These are phyloP conservation scores for Lithobius niger DNA, from an alignment of 1,140 invertebrate genomes.

Conservation along the genomic window DNA sequence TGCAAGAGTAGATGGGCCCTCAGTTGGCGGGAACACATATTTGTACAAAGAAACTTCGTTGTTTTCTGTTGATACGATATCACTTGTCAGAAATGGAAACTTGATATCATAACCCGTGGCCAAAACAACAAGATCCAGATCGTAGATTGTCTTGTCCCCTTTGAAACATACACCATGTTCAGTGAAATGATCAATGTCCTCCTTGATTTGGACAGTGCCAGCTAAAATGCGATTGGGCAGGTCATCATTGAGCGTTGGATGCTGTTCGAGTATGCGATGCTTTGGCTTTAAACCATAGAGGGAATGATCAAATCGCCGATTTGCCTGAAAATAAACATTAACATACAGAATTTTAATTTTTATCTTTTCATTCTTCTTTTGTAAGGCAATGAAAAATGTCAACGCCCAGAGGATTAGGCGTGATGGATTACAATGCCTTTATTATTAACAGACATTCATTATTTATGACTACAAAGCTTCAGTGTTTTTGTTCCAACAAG, in stretches of 20 bases:
- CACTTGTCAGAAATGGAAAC: constrained; percentile 30
- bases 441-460: too few species aligned
- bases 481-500: too few species aligned
- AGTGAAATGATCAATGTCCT: constrained; percentile 31
- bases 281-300: constrained; percentile 35
- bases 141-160: too few species aligned
- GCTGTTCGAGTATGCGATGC: constrained; percentile 34
- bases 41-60: constrained; percentile 36
- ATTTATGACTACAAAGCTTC: too few species aligned
- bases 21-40: constrained; percentile 35
- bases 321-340: too few species aligned
- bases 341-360: neutral
- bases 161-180: too few species aligned
- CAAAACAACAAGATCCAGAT: constrained; percentile 29
- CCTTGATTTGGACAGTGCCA: constrained; percentile 33
- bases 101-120: constrained; percentile 33
- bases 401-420: constrained; percentile 11
- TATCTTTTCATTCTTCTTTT: neutral
- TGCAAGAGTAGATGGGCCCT: constrained; percentile 25
- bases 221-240: constrained; percentile 37
- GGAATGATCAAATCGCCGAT: constrained; percentile 35
- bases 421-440: too few species aligned
- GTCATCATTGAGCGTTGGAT: constrained; percentile 43
- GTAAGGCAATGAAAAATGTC: constrained; percentile 14
- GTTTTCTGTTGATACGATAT: constrained; percentile 18